Evolutionary conservation across 2,797 vertebrate species (phyloP).

Genomic region (Rhinogobio ventralis): DNA sequence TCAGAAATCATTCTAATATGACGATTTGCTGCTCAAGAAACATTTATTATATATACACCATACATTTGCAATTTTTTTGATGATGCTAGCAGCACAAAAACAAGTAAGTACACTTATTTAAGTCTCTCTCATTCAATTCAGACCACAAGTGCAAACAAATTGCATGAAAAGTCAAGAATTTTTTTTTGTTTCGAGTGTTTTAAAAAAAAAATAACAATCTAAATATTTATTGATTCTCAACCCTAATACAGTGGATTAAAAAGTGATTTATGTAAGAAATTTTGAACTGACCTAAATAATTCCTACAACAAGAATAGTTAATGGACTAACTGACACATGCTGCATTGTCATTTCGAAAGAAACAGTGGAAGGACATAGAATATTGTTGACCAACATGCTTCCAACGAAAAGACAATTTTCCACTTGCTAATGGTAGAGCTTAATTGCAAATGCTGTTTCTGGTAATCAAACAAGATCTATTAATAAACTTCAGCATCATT

Average conservation of each 20-base stretch:
- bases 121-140: not conserved
- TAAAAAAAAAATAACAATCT: too few species aligned
- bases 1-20: too few species aligned
- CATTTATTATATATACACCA: too few species aligned
- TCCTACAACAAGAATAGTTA: not conserved
- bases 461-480: conserved; percentile 12
- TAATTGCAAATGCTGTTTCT: conserved; percentile 14
- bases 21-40: too few species aligned
- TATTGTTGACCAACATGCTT: not conserved
- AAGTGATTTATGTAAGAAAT: not conserved
- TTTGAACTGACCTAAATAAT: not conserved
- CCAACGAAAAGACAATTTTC: not conserved
- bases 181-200: too few species aligned
- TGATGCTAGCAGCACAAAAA: too few species aligned
- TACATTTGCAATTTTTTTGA: too few species aligned
- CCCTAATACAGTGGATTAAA: not conserved
- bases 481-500: conserved; percentile 12
- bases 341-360: not conserved
- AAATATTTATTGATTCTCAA: not conserved
- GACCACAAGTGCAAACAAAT: not conserved
- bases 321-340: too few species aligned
- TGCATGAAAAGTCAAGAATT: too few species aligned
- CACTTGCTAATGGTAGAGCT: not conserved
- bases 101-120: not conserved
- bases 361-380: not conserved